Evolutionary conservation across 2,113 vertebrate species (phyloP).

Genomic region (Sisor rabdophorus): DNA sequence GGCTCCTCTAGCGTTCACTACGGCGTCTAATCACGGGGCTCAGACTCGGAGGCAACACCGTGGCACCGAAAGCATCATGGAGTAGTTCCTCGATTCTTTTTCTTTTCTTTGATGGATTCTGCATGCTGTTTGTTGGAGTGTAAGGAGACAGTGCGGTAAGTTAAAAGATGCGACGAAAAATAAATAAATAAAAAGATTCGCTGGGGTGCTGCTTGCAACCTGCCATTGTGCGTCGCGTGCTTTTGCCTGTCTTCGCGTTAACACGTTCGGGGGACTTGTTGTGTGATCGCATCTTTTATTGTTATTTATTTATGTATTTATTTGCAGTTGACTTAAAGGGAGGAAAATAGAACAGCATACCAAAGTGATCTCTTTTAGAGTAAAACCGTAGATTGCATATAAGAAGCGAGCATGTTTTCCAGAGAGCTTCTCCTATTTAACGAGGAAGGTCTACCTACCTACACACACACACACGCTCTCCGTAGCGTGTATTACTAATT

Average conservation of each 20-base stretch:
- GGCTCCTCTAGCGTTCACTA: constrained; percentile 53
- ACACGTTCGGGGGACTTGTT: constrained; percentile 7
- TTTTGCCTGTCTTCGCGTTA: constrained; percentile 5
- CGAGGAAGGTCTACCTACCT: neutral
- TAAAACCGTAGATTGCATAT: constrained; percentile 18
- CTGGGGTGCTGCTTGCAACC: constrained; percentile 36
- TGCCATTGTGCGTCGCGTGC: constrained; percentile 51
- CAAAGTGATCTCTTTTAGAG: no score
- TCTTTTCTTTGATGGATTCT: constrained; percentile 62
- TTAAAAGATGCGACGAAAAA: constrained; percentile 27
- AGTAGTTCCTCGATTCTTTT: constrained; percentile 43
- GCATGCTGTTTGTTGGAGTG: constrained; percentile 47
- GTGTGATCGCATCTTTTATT: neutral
- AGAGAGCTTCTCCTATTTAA: constrained; percentile 12
- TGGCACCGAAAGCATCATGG: constrained; percentile 43
- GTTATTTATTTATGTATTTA: no score
- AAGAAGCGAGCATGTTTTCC: constrained; percentile 28
- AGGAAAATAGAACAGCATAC: neutral
- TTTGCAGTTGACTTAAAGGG: neutral
- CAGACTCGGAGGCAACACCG: constrained; percentile 40
- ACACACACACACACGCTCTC: constrained; percentile 19
- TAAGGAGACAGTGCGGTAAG: constrained; percentile 63
- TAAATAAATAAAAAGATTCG: constrained; percentile 1
- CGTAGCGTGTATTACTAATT: neutral
- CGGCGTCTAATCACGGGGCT: constrained; percentile 58